These are phyloP conservation scores for Schizothorax lantsangensis DNA, from an alignment of 2,797 vertebrate species.

Conservation along the genomic window DNA sequence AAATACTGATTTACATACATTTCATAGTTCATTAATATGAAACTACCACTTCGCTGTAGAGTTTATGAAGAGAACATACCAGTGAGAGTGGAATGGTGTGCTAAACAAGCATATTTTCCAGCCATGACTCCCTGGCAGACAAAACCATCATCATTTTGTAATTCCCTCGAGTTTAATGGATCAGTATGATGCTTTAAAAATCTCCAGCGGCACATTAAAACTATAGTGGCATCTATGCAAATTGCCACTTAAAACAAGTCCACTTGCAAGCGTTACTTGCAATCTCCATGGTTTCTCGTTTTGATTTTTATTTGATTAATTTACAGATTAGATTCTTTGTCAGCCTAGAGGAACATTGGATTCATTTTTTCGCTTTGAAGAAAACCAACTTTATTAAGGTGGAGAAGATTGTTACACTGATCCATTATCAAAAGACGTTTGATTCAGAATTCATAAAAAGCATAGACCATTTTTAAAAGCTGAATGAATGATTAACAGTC, in stretches of 20 bases:
- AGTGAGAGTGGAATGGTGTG: background rate
- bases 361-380: background rate
- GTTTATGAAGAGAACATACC: slow-evolving; percentile 15
- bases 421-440: background rate
- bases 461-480: slow-evolving; percentile 35
- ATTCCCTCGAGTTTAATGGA: slow-evolving; percentile 26
- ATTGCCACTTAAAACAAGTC: slow-evolving; percentile 26
- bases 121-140: background rate
- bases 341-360: background rate
- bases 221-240: slow-evolving; percentile 13
- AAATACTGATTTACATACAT: background rate
- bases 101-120: background rate
- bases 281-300: slow-evolving; percentile 12
- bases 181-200: slow-evolving; percentile 22
- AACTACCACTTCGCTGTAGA: slow-evolving; percentile 12
- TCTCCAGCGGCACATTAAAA: slow-evolving; percentile 13
- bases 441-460: slow-evolving; percentile 16
- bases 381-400: background rate
- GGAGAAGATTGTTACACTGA: background rate
- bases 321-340: background rate
- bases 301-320: slow-evolving; percentile 12
- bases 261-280: background rate
- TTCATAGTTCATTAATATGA: slow-evolving; percentile 27
- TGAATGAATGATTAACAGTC: slow-evolving; percentile 16
- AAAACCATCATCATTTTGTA: slow-evolving; percentile 20